Conservation (phyloP, 2,888 invertebrate genomes). For the Troilus luridus region DNA sequence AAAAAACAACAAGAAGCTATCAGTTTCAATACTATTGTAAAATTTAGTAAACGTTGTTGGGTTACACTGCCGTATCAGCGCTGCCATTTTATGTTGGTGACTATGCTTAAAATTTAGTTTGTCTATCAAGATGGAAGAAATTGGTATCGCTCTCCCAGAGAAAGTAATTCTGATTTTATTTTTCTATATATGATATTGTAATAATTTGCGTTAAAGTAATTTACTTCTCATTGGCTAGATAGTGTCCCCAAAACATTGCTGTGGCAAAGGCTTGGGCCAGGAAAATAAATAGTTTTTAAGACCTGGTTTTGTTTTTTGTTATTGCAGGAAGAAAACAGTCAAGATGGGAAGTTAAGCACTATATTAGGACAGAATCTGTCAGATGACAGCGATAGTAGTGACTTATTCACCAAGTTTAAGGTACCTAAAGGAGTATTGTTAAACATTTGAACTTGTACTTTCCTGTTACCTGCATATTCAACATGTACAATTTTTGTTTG, state of each 20-base stretch:
- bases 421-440: constrained; percentile 70
- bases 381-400: constrained; percentile 90
- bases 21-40: neutral
- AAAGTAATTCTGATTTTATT: constrained; percentile 73
- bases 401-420: constrained; percentile 96
- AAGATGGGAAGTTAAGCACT: constrained; percentile 70
- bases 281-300: neutral
- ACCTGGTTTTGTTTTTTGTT: constrained; percentile 44
- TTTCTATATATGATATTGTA: constrained; percentile 2
- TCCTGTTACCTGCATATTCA: neutral
- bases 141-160: constrained; percentile 83
- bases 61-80: constrained; percentile 6
- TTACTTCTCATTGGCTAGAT: neutral
- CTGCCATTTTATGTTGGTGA: constrained; percentile 55
- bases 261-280: neutral
- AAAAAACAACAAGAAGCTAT: neutral
- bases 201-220: neutral
- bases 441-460: neutral
- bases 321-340: constrained; percentile 67
- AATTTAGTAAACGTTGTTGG: neutral
- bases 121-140: constrained; percentile 79
- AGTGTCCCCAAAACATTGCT: neutral
- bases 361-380: constrained; percentile 74
- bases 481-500: constrained; percentile 60
- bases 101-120: constrained; percentile 52